Evolutionary conservation across 2,797 vertebrate species (phyloP).

Genomic region (Catostomus latipinnis): DNA sequence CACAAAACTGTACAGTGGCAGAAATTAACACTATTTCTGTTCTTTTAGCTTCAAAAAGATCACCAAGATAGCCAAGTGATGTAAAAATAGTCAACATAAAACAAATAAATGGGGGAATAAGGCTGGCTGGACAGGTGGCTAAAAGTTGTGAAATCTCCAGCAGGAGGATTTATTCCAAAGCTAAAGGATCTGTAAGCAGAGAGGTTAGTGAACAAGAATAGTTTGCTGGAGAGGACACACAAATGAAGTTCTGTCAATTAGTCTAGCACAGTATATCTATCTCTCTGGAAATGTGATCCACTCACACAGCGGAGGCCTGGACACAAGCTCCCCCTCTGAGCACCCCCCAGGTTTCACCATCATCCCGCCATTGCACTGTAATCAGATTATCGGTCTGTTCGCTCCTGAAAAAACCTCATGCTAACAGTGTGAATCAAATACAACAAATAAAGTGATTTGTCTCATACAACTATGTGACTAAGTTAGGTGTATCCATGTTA

Average conservation of each 20-base stretch:
- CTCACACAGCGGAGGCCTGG: conserved; percentile 12
- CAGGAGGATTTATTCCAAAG: conserved; percentile 18
- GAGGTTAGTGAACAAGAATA: conserved; percentile 8
- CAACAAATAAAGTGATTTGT: neutral
- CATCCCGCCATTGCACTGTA: neutral
- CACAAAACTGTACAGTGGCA: neutral
- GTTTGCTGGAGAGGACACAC: conserved; percentile 31
- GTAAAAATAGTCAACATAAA: neutral
- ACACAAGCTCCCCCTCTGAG: conserved; percentile 34
- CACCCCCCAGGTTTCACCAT: conserved; percentile 21
- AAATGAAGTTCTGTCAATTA: conserved; percentile 45
- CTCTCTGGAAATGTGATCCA: conserved; percentile 43
- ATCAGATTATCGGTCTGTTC: neutral
- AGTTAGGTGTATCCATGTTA: conserved; percentile 38
- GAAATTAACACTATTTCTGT: neutral
- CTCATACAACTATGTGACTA: conserved; percentile 25
- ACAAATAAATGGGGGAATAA: neutral
- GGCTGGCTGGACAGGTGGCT: neutral
- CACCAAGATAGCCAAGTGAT: neutral
- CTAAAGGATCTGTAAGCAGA: conserved; percentile 41
- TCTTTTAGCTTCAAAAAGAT: neutral
- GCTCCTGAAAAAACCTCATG: neutral
- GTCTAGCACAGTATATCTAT: conserved; percentile 27
- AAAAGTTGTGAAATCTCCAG: neutral
- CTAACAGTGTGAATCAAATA: conserved; percentile 9